Base-by-base conservation (phyloP, 2,888 invertebrate genomes). In the Lomographa bimaculata region DNA sequence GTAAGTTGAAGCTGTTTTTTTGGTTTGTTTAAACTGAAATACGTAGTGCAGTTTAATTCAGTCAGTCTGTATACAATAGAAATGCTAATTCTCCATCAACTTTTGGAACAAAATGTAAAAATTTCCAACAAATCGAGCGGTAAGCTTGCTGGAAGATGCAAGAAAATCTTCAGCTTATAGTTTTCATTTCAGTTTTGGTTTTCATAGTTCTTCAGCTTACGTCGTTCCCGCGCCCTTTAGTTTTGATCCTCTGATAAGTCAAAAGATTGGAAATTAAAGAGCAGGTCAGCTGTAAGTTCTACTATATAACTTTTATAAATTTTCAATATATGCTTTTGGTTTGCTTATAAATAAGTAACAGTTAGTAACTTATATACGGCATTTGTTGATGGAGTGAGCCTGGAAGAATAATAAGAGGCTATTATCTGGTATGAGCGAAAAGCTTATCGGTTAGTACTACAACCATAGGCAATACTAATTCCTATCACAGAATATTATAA, bases 11-110 rank as follows among this genome's bases (percentile, higher is more conserved):
- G n/a, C n/a, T n/a, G n/a, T n/a, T n/a, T n/a, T n/a, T n/a, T n/a
- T n/a, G n/a, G n/a, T n/a, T n/a, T n/a, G n/a, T n/a, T n/a, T 75
- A 79, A 73, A 71, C 64, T 59, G 64, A 67, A 66, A 67, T 68
- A 66, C 55, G 54, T 54, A 59, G 59, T 57, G 57, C 57, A 56
- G 50, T 64, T 75, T 75, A 73, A 74, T 75, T 70, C 69, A 60
- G 64, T n/a, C n/a, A n/a, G n/a, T n/a, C n/a, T 68, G 66, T 65
- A 71, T 70, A 71, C 66, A 61, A 73, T 64, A 80, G 74, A 79
- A 80, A 83, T 80, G 82, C 71, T 77, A 81, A 83, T 81, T 76
- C 56, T 57, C 66, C 57, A 43, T 50, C 46, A 79, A 80, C 64
- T 79, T 82, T 69, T 50, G 59, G 48, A 64, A 65, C 61, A 67